phyloP scores from a whole-genome alignment of 92 coral and sea anemone species.

The Actinostola sp. region DNA sequence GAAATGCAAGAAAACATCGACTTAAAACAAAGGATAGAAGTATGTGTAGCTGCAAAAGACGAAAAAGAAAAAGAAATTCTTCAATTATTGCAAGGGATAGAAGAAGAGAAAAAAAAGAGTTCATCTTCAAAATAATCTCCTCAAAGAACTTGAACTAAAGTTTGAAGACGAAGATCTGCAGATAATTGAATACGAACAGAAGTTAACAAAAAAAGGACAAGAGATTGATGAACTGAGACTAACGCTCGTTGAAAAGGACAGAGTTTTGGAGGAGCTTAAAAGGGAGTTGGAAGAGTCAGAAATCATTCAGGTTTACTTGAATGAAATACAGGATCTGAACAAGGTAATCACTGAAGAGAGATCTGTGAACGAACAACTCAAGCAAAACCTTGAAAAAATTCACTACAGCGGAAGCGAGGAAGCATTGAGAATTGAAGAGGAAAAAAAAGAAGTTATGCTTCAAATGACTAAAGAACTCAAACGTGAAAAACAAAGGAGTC shows the following conservation, averaged over 20 bases:
- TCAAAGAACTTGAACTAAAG: slow-evolving; percentile 43
- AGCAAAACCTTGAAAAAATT: slow-evolving; percentile 27
- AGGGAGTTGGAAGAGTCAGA: slow-evolving; percentile 47
- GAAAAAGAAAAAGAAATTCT: slow-evolving; percentile 20
- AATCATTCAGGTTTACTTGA: slow-evolving; percentile 48
- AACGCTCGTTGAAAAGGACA: slow-evolving; percentile 22
- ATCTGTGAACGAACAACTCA: slow-evolving; percentile 44
- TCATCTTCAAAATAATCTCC: slow-evolving; percentile 38
- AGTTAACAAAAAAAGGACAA: slow-evolving; percentile 8
- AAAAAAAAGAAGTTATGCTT: slow-evolving; percentile 36
- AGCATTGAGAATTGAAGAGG: slow-evolving; percentile 36
- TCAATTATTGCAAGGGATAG: slow-evolving; percentile 1
- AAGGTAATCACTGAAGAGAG: slow-evolving; percentile 30
- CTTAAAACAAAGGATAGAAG: slow-evolving; percentile 36
- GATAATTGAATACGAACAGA: slow-evolving; percentile 50
- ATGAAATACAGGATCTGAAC: slow-evolving; percentile 56
- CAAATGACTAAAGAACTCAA: slow-evolving; percentile 50
- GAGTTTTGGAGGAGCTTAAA: slow-evolving; percentile 33
- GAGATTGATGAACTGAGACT: slow-evolving; percentile 33
- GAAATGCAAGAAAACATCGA: slow-evolving; percentile 32
- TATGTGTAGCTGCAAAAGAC: slow-evolving; percentile 3
- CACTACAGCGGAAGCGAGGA: slow-evolving; percentile 34
- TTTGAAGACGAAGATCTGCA: slow-evolving; percentile 51
- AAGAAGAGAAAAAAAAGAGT: slow-evolving; percentile 33
- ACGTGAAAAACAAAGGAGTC: slow-evolving; percentile 50